Evolutionary conservation across 2,113 vertebrate genomes (phyloP).

Genomic region (Actenoides hombroni): DNA sequence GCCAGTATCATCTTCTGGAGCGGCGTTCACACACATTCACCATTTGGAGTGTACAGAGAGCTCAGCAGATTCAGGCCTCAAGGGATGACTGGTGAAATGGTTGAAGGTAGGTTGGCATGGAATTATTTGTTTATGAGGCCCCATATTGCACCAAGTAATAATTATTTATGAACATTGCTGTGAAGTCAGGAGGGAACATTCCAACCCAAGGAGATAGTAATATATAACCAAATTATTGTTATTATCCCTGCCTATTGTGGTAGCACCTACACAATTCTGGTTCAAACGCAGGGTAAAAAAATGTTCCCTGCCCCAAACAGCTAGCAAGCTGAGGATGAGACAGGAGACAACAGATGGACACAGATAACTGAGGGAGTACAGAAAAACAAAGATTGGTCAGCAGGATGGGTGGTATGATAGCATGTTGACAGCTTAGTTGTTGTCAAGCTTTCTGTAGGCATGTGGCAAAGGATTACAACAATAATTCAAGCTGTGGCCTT

Average conservation of each 20-base stretch:
- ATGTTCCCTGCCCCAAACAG: slow-evolving; percentile 38
- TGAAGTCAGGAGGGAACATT: slow-evolving; percentile 24
- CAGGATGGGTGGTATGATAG: slow-evolving; percentile 29
- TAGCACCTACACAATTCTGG: slow-evolving; percentile 17
- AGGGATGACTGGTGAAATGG: neutral
- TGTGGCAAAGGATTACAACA: slow-evolving; percentile 45
- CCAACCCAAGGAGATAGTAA: neutral
- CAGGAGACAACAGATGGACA: slow-evolving; percentile 63
- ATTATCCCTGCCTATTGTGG: slow-evolving; percentile 21
- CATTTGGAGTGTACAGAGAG: neutral
- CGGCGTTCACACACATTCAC: neutral
- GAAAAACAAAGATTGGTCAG: slow-evolving; percentile 53
- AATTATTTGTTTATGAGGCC: slow-evolving; percentile 41
- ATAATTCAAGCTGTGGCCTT: slow-evolving; percentile 13
- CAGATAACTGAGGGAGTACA: slow-evolving; percentile 39
- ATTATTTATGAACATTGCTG: slow-evolving; percentile 16
- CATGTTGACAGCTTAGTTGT: slow-evolving; percentile 51
- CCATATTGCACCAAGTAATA: slow-evolving; percentile 21
- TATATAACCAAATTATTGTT: slow-evolving; percentile 40
- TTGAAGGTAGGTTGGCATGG: neutral
- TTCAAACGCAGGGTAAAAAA: neutral
- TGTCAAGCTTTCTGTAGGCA: slow-evolving; percentile 55
- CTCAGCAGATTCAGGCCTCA: neutral
- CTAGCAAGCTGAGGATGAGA: neutral
- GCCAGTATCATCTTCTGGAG: neutral